Evolutionary conservation across 2,113 vertebrate genomes (phyloP).

Genomic region (Circaetus cinerascens): DNA sequence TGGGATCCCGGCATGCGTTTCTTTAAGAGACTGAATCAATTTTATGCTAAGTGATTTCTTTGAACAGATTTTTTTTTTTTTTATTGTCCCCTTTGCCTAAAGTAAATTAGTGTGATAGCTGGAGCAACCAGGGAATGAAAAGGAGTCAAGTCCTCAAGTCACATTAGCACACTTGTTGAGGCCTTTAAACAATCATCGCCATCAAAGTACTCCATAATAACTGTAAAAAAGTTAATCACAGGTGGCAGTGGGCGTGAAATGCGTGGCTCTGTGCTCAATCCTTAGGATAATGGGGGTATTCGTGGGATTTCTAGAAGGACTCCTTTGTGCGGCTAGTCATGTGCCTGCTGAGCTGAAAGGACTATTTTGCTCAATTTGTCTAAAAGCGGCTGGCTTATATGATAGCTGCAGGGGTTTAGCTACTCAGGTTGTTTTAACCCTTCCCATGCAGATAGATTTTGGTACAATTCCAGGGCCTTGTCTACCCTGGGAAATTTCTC

Average conservation of each 20-base stretch:
- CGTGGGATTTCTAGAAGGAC: conserved; percentile 70
- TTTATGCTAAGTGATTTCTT: conserved; percentile 54
- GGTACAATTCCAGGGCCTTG: background rate
- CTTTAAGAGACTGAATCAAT: conserved; percentile 40
- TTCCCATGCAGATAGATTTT: background rate
- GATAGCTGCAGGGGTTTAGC: conserved; percentile 77
- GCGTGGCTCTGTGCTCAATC: conserved; percentile 65
- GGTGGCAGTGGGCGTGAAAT: conserved; percentile 81
- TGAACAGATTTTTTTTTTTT: conserved; percentile 5
- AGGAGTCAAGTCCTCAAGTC: conserved; percentile 69
- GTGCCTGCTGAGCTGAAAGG: conserved; percentile 76
- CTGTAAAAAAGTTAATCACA: conserved; percentile 80
- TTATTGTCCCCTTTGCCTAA: conserved; percentile 52
- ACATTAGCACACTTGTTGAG: conserved; percentile 70
- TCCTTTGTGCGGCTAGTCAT: conserved; percentile 74
- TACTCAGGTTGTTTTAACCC: conserved; percentile 78
- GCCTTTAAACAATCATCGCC: conserved; percentile 76
- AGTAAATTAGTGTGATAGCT: conserved; percentile 72
- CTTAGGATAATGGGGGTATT: conserved; percentile 79
- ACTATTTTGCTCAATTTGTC: conserved; percentile 82
- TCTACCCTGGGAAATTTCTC: background rate
- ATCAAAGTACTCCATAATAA: conserved; percentile 75
- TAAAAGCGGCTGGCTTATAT: conserved; percentile 80
- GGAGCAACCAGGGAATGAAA: conserved; percentile 55
- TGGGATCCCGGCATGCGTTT: background rate